These are phyloP conservation scores for Camponotus pennsylvanicus DNA, from an alignment of 1,140 invertebrate species.

Conservation along the genomic window DNA sequence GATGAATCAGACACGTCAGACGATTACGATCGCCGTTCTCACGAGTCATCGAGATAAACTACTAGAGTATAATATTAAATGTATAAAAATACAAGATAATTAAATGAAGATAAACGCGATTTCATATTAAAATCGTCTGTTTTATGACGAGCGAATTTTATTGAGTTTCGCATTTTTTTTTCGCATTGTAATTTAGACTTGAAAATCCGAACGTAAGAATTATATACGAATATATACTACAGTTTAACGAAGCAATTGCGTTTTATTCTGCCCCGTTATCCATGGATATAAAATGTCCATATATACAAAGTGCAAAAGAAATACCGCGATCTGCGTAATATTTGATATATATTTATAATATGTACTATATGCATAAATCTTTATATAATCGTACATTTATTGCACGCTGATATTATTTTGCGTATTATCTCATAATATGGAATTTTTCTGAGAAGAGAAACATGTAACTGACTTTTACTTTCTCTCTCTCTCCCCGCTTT, in stretches of 20 bases:
- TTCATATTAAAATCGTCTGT: background rate
- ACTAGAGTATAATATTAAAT: background rate
- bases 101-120: background rate
- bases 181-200: conserved; percentile 22
- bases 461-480: background rate
- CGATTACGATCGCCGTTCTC: conserved; percentile 29
- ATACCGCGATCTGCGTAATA: background rate
- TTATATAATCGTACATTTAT: background rate
- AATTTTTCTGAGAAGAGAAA: conserved; percentile 6
- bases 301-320: background rate
- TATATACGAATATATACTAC: conserved; percentile 6
- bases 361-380: background rate
- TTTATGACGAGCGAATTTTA: conserved; percentile 36
- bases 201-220: background rate
- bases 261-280: background rate
- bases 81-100: conserved; percentile 30
- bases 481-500: conserved; percentile 5
- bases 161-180: background rate
- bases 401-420: conserved; percentile 11
- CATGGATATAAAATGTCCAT: conserved; percentile 7
- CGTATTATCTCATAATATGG: background rate
- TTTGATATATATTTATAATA: background rate
- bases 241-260: conserved; percentile 15
- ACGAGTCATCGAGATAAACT: conserved; percentile 39
- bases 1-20: conserved; percentile 23